Base-by-base conservation (phyloP, 1,140 invertebrate genomes). In the Phymastichus coffea region DNA sequence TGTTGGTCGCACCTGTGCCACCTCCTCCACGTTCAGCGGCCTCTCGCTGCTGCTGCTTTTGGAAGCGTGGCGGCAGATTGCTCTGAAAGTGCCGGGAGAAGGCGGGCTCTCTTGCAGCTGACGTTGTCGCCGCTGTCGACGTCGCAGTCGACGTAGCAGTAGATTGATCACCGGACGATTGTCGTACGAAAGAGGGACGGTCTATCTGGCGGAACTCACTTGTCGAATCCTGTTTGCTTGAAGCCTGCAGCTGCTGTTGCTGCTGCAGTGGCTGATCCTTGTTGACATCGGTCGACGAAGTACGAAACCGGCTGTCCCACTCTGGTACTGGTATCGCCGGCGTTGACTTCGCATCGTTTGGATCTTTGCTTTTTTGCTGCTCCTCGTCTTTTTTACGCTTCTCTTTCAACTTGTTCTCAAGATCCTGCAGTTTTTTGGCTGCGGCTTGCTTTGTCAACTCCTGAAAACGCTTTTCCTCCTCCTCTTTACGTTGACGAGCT, bases 1-100 rank as follows among this genome's bases (percentile, higher is more conserved):
- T 60, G 20, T 61, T 61, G 2, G 52, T 61, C 9, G 26, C 41
- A 78, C 65, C 80, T 49, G 52, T 25, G 26, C 53, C 54, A 19
- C 25, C 54, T 77, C 67, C 73, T 72, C 66, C 78, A 78, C 70
- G 78, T 68, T 81, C 63, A 51, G 67, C 75, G n/a, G n/a, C n/a
- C n/a, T n/a, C n/a, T n/a, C n/a, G n/a, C n/a, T n/a, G n/a, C 66
- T 88, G 87, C 66, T 92, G 89, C 67, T 89, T 91, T 71, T 91
- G 86, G 76, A 95, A 94, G 38, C 93, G 82, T 33, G 93, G 93
- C 28, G 93, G 92, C 63, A 95, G 82, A 79, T 92, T 90, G 43
- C 82, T 86, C 74, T 91, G 87, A 74, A 90, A 93, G 44, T 86
- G 85, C 66, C 87, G 84, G 9, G 86, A 87, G 67, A 87, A 90